These are phyloP conservation scores for Hirtodrosophila duncani DNA, from an alignment of 2,888 invertebrate genomes.

Conservation along the genomic window DNA sequence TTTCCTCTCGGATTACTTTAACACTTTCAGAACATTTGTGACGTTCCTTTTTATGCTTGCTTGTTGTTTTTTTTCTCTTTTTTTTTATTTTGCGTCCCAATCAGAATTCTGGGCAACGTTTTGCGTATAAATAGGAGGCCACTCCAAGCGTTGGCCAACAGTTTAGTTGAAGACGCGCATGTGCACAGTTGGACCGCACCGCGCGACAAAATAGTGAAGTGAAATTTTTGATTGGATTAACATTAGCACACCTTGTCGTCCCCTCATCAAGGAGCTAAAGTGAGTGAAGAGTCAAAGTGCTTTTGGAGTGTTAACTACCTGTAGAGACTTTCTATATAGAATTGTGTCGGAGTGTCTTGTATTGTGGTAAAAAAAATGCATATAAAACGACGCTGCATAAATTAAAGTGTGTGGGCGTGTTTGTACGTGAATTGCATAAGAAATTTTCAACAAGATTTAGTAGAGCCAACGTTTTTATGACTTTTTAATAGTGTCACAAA, in stretches of 20 bases:
- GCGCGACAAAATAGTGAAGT: slow-evolving; percentile 15
- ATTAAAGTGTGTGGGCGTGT: slow-evolving; percentile 20
- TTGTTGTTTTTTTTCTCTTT: slow-evolving; percentile 9
- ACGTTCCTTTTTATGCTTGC: slow-evolving; percentile 20
- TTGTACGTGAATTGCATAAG: slow-evolving; percentile 48
- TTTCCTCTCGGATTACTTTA: slow-evolving; percentile 22
- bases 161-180: slow-evolving; percentile 64
- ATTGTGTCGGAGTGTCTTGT: slow-evolving; percentile 38
- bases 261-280: no score
- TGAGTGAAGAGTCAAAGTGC: slow-evolving; percentile 11
- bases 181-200: slow-evolving; percentile 34
- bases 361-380: slow-evolving; percentile 19
- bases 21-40: slow-evolving; percentile 46
- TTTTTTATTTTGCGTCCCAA: slow-evolving; percentile 25
- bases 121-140: slow-evolving; percentile 67
- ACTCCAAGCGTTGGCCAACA: slow-evolving; percentile 55
- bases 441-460: slow-evolving; percentile 20
- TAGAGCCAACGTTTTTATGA: no score
- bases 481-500: slow-evolving; percentile 48
- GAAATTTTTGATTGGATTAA: slow-evolving; percentile 20
- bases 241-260: no score
- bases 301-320: neutral
- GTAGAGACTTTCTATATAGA: slow-evolving; percentile 45
- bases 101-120: slow-evolving; percentile 1
- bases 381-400: slow-evolving; percentile 30